phyloP scores from a whole-genome alignment of 2,113 vertebrate species.

The Murina feae region DNA sequence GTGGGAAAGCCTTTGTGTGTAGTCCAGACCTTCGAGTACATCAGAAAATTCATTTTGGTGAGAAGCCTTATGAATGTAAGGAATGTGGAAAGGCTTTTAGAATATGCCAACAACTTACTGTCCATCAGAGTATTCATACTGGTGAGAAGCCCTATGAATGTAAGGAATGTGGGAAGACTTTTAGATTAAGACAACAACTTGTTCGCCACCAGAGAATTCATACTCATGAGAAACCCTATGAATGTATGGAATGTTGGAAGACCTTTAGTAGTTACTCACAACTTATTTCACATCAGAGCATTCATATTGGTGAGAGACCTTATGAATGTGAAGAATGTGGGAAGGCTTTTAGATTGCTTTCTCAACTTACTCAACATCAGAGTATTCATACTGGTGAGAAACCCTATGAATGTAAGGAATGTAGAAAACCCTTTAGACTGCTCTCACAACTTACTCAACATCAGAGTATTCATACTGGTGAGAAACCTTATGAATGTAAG shows the following conservation, averaged over 20 bases:
- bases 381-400: slow-evolving; percentile 67
- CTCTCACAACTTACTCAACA: slow-evolving; percentile 74
- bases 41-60: slow-evolving; percentile 74
- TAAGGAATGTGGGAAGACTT: slow-evolving; percentile 68
- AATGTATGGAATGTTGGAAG: slow-evolving; percentile 73
- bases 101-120: too few relatives aligned
- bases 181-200: too few relatives aligned
- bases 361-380: slow-evolving; percentile 69
- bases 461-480: slow-evolving; percentile 72
- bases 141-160: slow-evolving; percentile 73
- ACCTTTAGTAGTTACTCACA: slow-evolving; percentile 69
- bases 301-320: slow-evolving; percentile 78
- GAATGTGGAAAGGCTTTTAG: slow-evolving; percentile 71
- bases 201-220: slow-evolving; percentile 75
- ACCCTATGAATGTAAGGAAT: slow-evolving; percentile 67
- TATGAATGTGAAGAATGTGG: slow-evolving; percentile 70
- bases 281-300: slow-evolving; percentile 74
- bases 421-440: slow-evolving; percentile 73
- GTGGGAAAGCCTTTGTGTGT: slow-evolving; percentile 72
- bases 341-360: slow-evolving; percentile 71
- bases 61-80: slow-evolving; percentile 72
- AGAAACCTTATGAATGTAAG: slow-evolving; percentile 76
- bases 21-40: slow-evolving; percentile 67
- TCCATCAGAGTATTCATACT: slow-evolving; percentile 76
- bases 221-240: slow-evolving; percentile 72